phyloP scores from a whole-genome alignment of 2,113 vertebrate genomes.

The Fukomys damarensis region DNA sequence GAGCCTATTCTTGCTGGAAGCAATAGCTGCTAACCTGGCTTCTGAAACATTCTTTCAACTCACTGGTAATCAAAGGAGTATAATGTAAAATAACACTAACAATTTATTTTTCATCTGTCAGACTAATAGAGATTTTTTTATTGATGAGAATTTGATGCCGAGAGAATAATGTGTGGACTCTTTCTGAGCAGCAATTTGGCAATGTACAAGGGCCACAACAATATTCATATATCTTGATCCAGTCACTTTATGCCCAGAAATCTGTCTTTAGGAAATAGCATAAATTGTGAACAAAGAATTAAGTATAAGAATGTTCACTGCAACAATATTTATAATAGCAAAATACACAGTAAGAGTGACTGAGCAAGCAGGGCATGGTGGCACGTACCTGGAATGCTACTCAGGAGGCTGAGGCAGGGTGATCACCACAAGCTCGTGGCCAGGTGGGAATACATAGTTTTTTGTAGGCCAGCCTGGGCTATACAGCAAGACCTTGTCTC shows the following conservation, averaged over 20 bases:
- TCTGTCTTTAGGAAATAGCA: conserved; percentile 45
- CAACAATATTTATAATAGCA: not conserved
- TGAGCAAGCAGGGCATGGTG: not conserved
- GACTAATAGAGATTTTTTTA: conserved; percentile 50
- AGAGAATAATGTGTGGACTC: not conserved
- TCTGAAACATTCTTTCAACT: conserved; percentile 34
- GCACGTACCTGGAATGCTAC: not conserved
- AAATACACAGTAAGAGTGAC: not conserved
- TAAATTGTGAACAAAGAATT: not conserved
- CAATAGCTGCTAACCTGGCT: conserved; percentile 42
- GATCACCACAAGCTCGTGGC: not conserved
- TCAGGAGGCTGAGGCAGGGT: not conserved
- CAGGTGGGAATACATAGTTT: not conserved
- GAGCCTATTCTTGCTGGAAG: not conserved
- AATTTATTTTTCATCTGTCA: conserved; percentile 35
- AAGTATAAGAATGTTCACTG: conserved; percentile 14
- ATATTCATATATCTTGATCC: conserved; percentile 4
- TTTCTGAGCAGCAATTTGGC: conserved; percentile 36
- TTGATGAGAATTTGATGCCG: not conserved
- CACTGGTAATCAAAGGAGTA: conserved; percentile 34
- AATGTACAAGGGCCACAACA: not conserved
- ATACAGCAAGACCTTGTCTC: not conserved
- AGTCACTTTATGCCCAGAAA: not conserved
- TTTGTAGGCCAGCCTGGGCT: not conserved
- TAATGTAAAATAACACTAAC: conserved; percentile 15